Conservation (phyloP, 2,888 invertebrate genomes). For the Tethea ocularis region DNA sequence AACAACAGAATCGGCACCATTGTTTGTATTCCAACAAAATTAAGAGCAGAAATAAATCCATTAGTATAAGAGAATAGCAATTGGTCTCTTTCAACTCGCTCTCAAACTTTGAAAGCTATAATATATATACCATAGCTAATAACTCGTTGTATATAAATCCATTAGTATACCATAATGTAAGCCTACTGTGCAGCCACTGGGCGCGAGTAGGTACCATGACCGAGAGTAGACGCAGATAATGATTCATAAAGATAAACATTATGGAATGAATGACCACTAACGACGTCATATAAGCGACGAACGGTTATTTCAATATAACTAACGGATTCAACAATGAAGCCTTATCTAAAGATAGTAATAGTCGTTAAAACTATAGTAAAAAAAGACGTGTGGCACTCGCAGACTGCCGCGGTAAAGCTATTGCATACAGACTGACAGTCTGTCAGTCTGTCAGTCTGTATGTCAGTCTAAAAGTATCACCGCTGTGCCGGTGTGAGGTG, state of each 20-base stretch:
- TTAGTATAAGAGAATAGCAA: too few relatives aligned
- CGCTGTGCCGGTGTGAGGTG: too few relatives aligned
- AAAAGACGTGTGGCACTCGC: too few relatives aligned
- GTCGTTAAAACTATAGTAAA: background rate
- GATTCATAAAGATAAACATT: slow-evolving; percentile 5
- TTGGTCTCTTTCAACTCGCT: background rate
- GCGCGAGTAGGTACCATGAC: too few relatives aligned
- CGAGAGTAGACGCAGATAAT: background rate
- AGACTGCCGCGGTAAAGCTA: too few relatives aligned
- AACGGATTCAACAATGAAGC: background rate
- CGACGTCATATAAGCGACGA: slow-evolving; percentile 2
- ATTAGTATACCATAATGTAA: background rate
- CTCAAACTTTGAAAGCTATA: too few relatives aligned
- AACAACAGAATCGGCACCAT: too few relatives aligned
- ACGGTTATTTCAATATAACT: slow-evolving; percentile 5
- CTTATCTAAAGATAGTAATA: background rate
- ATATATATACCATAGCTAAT: background rate
- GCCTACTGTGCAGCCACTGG: background rate
- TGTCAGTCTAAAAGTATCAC: too few relatives aligned
- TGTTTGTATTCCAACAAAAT: too few relatives aligned
- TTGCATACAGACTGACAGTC: too few relatives aligned
- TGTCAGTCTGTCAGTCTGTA: too few relatives aligned
- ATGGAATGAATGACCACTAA: background rate
- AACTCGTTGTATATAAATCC: background rate
- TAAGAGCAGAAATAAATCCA: too few relatives aligned